These are phyloP conservation scores for Nansenia antarctica DNA, from an alignment of 2,113 vertebrate genomes.

Conservation along the genomic window DNA sequence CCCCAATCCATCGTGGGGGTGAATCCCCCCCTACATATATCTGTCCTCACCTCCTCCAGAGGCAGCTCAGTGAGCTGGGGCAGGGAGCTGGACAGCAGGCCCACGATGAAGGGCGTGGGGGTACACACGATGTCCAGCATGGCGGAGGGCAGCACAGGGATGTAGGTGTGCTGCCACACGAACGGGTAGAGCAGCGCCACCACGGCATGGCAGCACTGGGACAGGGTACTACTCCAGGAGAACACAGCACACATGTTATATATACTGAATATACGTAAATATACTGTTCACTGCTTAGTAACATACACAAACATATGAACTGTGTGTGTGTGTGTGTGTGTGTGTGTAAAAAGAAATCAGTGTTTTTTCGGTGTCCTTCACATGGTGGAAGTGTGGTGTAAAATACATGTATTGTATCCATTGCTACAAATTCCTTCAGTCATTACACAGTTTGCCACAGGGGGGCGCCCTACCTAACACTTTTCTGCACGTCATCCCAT, in stretches of 20 bases:
- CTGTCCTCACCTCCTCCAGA: conserved; percentile 85
- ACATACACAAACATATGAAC: too few relatives aligned
- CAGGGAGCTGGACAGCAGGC: conserved; percentile 88
- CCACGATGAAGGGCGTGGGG: conserved; percentile 91
- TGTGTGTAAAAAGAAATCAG: not conserved
- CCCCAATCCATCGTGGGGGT: too few relatives aligned
- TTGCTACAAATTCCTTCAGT: not conserved
- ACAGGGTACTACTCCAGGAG: conserved; percentile 81
- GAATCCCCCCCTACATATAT: too few relatives aligned
- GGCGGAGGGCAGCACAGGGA: conserved; percentile 85
- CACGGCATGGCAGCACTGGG: conserved; percentile 88
- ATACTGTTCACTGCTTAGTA: too few relatives aligned
- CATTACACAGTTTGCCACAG: conserved; percentile 33
- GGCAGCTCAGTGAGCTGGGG: conserved; percentile 86
- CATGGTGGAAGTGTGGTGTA: conserved; percentile 27
- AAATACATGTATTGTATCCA: not conserved
- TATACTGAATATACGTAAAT: too few relatives aligned
- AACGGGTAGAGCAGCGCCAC: conserved; percentile 90
- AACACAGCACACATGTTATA: too few relatives aligned
- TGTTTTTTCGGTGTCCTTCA: not conserved
- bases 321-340: too few relatives aligned
- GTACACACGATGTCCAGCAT: conserved; percentile 98
- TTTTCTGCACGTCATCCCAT: conserved; percentile 45
- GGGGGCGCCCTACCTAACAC: conserved; percentile 16
- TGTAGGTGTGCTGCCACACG: conserved; percentile 88